Percentiles rank a stretch among this genome's conserved stretches.
Evolutionary conservation across 2,113 vertebrate genomes (phyloP).

Genomic region (Hypocryptadius cinnamomeus): DNA sequence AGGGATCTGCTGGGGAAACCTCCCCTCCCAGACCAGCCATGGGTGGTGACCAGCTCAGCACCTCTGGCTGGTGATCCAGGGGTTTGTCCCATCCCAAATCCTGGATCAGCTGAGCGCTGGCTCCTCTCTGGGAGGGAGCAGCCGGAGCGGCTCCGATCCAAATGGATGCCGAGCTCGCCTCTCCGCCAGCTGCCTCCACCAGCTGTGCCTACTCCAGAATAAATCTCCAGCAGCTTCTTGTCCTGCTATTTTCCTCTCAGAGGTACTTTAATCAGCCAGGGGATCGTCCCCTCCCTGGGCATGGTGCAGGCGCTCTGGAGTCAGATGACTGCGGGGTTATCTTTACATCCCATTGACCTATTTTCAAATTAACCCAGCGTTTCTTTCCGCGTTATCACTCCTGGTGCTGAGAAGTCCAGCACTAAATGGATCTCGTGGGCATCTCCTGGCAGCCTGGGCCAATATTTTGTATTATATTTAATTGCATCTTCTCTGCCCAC

Average conservation of each 20-base stretch:
- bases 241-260: slow-evolving; percentile 9
- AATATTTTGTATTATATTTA: not conserved
- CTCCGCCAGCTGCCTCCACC: slow-evolving; percentile 53
- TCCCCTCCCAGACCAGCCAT: not conserved
- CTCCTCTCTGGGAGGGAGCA: not conserved
- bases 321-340: not conserved
- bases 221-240: not conserved
- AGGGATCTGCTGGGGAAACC: not conserved
- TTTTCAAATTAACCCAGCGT: not conserved
- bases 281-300: not conserved
- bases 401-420: not conserved
- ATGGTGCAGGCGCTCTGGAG: not conserved
- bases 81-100: not conserved
- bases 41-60: not conserved
- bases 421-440: not conserved
- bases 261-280: not conserved
- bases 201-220: slow-evolving; percentile 47
- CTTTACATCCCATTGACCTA: slow-evolving; percentile 33
- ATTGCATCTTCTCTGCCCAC: not conserved
- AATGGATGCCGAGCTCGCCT: not conserved
- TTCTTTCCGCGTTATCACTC: not conserved
- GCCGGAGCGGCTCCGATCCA: not conserved
- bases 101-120: not conserved
- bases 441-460: not conserved
- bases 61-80: not conserved